phyloP scores from a whole-genome alignment of 2,113 vertebrate genomes.

The Erythrocebus patas region DNA sequence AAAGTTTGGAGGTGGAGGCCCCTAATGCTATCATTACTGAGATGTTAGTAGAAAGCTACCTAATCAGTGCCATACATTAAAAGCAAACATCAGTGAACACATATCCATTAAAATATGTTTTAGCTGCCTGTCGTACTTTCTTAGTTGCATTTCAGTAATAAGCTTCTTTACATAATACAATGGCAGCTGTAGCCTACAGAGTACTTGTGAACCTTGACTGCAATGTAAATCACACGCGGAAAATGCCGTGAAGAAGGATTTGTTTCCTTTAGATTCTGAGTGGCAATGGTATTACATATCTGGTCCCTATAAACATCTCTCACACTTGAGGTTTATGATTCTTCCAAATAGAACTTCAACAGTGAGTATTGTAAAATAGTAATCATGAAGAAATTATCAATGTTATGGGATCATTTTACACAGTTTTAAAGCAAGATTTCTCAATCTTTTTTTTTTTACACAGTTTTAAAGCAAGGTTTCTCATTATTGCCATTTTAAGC shows the following conservation, averaged over 20 bases:
- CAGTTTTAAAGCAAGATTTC: background rate
- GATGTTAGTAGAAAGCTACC: background rate
- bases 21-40: background rate
- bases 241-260: background rate
- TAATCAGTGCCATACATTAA: background rate
- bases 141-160: slow-evolving; percentile 17
- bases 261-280: background rate
- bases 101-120: background rate
- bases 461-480: background rate
- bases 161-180: background rate
- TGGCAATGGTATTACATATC: background rate
- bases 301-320: background rate
- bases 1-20: background rate
- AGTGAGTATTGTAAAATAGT: background rate
- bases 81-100: slow-evolving; percentile 19
- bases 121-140: background rate
- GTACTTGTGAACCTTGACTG: background rate
- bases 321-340: background rate
- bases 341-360: background rate
- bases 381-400: background rate
- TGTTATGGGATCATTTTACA: background rate
- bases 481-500: background rate
- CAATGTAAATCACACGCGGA: background rate
- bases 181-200: background rate
- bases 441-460: background rate